A percentile compares a stretch with the other conserved stretches of the same genome.
Conservation (phyloP, 2,113 vertebrate genomes). For the Chlorodrepanis virens region DNA sequence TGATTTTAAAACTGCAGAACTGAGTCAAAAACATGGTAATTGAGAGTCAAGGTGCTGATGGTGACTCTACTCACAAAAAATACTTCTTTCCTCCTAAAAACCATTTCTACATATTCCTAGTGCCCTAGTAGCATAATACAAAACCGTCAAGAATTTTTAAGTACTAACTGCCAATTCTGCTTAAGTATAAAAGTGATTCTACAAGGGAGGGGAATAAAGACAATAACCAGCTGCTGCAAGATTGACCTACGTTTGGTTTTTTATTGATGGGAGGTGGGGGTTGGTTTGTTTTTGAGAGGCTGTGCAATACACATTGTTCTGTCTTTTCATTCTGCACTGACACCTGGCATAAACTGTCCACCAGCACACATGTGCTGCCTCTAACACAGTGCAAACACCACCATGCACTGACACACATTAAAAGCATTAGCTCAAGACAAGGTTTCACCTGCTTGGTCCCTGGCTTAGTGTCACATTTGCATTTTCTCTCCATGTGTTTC, state of each 20-base stretch:
- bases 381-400: background rate
- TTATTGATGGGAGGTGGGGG: background rate
- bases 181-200: background rate
- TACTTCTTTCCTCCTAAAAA: background rate
- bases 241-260: background rate
- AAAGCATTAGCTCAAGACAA: background rate
- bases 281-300: background rate
- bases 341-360: background rate
- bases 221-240: background rate
- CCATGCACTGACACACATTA: rapidly evolving
- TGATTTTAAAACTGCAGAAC: background rate
- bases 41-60: background rate
- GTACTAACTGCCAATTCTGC: background rate
- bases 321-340: background rate
- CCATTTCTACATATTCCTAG: background rate
- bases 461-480: background rate
- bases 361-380: rapidly evolving
- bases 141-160: background rate
- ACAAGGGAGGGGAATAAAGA: background rate
- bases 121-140: background rate
- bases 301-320: background rate
- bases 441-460: background rate
- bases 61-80: background rate
- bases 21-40: background rate
- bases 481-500: background rate